Evolutionary conservation across 2,888 invertebrate genomes (phyloP).

Genomic region (Graphium colonna): DNA sequence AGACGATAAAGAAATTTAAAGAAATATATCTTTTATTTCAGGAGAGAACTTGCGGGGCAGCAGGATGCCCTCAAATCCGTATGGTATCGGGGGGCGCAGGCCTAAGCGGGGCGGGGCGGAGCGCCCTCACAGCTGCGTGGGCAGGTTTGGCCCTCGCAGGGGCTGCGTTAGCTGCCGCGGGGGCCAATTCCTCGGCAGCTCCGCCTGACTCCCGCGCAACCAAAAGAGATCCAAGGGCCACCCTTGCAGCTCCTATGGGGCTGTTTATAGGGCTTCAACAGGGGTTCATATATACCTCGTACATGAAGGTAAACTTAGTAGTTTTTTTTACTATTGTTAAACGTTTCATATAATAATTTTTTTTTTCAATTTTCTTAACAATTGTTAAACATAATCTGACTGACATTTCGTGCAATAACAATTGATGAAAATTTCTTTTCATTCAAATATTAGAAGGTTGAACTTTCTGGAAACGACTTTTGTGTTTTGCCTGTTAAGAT

Average conservation of each 20-base stretch:
- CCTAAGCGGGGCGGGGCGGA: conserved; percentile 55
- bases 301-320: conserved; percentile 82
- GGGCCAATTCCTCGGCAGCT: conserved; percentile 56
- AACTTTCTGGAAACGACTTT: not conserved
- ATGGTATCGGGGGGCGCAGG: conserved; percentile 49
- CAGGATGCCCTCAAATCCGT: conserved; percentile 65
- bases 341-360: too few relatives aligned
- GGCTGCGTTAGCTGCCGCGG: conserved; percentile 55
- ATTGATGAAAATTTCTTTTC: too few relatives aligned
- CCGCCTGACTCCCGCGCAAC: conserved; percentile 55
- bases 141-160: conserved; percentile 51
- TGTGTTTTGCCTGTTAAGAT: too few relatives aligned
- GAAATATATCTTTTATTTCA: conserved; percentile 35
- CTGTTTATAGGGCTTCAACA: conserved; percentile 91
- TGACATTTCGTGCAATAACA: too few relatives aligned
- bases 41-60: conserved; percentile 62
- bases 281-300: conserved; percentile 91
- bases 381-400: too few relatives aligned
- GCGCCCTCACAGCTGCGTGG: conserved; percentile 58
- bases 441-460: not conserved
- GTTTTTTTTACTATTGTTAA: too few relatives aligned
- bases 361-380: too few relatives aligned
- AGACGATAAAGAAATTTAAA: too few relatives aligned
- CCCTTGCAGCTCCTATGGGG: conserved; percentile 83
- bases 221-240: conserved; percentile 54